Evolutionary conservation across 1,140 invertebrate genomes (phyloP), one percentile per base, ranked within the genome.

Genomic region (Triops longicaudatus): DNA sequence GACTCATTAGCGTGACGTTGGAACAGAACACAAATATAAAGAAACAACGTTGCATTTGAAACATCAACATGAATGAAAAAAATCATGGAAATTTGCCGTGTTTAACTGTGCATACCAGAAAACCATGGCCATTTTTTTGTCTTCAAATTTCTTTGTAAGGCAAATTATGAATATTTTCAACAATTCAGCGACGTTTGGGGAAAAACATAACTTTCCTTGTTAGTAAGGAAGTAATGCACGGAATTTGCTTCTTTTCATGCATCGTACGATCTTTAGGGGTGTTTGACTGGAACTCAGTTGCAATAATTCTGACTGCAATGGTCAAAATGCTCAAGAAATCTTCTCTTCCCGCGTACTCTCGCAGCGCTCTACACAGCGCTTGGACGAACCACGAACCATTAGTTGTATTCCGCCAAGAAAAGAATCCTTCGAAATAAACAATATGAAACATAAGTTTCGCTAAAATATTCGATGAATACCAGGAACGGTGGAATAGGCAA

Each of bases 371-470:
- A 81, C 91, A 93, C 1, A 99, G 85, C 1, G 95, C 92, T 86
- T 98, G 96, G 84, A 98, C 92, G 82, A 98, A 98, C 97, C 97
- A 99, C 0, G 96, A 98, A 12, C 95, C 94, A 42, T 85, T 85
- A 11, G 91, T 92, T 12, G 94, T 96, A 82, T 98, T 98, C 78
- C 96, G 88, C 97, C 97, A 99, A 0, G 96, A 97, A 84, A 91
- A 98, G 84, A 89, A 94, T 78, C 94, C 93, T 93, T 74, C 7
- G 78, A 82, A 77, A 79, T 77, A 79, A 81, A 80, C 74, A 78
- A 77, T 73, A 27, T 17, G 12, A 26, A 37, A 44, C 28, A 0
- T 0, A 77, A 71, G 22, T 26, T 27, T 22, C 7, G 26, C 28
- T 22, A 4, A 6, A 7, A 74, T 74, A 12, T n/a, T 27, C 10